These are phyloP conservation scores for Parauchenoglanis punctatus DNA, from an alignment of 2,797 vertebrate species.

Conservation along the genomic window DNA sequence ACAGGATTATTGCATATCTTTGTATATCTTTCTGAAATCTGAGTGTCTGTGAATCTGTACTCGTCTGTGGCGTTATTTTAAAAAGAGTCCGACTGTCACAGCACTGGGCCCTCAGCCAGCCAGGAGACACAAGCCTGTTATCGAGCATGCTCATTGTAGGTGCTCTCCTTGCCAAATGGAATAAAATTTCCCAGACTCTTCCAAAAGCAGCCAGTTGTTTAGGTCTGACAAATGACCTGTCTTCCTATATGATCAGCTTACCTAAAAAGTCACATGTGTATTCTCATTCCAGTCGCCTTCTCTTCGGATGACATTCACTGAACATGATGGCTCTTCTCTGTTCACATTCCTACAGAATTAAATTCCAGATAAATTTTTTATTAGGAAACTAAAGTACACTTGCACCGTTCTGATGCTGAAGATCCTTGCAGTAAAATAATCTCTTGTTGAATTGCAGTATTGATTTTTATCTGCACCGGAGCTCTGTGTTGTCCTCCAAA, in stretches of 20 bases:
- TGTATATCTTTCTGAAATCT: conserved; percentile 10
- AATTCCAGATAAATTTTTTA: conserved; percentile 26
- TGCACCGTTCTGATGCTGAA: neutral
- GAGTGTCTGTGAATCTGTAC: conserved; percentile 29
- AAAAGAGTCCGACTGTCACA: conserved; percentile 39
- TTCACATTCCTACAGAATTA: conserved; percentile 18
- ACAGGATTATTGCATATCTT: conserved; percentile 23
- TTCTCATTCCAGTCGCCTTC: conserved; percentile 31
- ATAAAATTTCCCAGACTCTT: conserved; percentile 29
- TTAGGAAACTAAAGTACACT: conserved; percentile 35
- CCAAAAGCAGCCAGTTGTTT: conserved; percentile 38
- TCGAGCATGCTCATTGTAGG: conserved; percentile 13
- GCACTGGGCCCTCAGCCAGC: conserved; percentile 34
- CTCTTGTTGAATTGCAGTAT: conserved; percentile 26
- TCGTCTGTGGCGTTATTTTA: conserved; percentile 27
- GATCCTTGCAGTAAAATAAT: conserved; percentile 29
- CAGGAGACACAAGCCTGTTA: conserved; percentile 30
- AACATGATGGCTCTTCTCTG: conserved; percentile 11
- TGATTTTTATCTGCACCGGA: conserved; percentile 24
- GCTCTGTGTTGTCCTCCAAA: conserved; percentile 30
- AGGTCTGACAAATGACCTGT: conserved; percentile 36
- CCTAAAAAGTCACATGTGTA: conserved; percentile 39
- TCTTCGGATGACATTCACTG: conserved; percentile 28
- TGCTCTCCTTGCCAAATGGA: conserved; percentile 27
- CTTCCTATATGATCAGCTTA: conserved; percentile 37